These are phyloP conservation scores for Seriola rivoliana DNA, from an alignment of 2,113 vertebrate species.

Conservation along the genomic window DNA sequence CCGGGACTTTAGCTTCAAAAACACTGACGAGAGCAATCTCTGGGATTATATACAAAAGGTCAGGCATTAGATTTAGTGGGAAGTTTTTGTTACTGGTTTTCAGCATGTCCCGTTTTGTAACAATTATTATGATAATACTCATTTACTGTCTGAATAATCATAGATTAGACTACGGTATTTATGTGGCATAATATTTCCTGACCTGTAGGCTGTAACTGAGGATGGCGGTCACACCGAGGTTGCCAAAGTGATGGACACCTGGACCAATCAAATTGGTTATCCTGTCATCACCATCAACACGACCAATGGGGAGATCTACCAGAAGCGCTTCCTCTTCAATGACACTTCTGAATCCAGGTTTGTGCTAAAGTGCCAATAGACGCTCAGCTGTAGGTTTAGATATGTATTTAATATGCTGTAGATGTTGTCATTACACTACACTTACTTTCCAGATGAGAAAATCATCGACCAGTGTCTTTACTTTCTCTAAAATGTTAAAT, in stretches of 20 bases:
- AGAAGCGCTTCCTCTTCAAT: slow-evolving; percentile 91
- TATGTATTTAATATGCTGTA: no score
- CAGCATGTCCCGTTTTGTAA: neutral
- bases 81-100: neutral
- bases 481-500: no score
- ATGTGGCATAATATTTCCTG: neutral
- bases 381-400: neutral
- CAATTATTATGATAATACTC: neutral
- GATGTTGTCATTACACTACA: no score
- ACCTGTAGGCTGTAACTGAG: slow-evolving; percentile 41
- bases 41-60: slow-evolving; percentile 79
- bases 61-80: neutral
- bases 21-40: slow-evolving; percentile 68
- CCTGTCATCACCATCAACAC: slow-evolving; percentile 90
- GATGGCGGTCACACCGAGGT: neutral
- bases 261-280: slow-evolving; percentile 91
- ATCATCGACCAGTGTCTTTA: no score
- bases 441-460: no score
- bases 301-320: slow-evolving; percentile 57
- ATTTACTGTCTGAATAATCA: neutral
- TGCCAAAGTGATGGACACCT: slow-evolving; percentile 85
- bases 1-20: slow-evolving; percentile 38
- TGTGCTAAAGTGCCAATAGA: neutral
- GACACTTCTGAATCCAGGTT: slow-evolving; percentile 69
- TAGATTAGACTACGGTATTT: neutral